A percentile compares a stretch with the other conserved stretches of the same genome.
These are phyloP conservation scores for Stichodactyla mertensii DNA, from an alignment of 64 coral and sea anemone genomes.

Conservation along the genomic window DNA sequence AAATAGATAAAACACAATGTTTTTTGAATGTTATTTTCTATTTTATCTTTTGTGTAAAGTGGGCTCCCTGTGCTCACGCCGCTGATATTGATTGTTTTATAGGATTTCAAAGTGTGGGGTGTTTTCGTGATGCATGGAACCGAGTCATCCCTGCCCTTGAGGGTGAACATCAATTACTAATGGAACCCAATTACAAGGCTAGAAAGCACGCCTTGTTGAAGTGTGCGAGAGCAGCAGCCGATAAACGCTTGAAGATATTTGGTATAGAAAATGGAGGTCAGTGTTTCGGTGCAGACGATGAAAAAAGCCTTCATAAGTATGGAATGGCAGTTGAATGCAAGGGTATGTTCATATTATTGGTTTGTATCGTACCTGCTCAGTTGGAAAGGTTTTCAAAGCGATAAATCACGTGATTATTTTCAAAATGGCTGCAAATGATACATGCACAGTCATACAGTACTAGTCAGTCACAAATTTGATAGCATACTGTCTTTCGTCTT, in stretches of 20 bases:
- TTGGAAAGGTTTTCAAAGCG: too few relatives aligned
- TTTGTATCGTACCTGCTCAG: too few relatives aligned
- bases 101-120: conserved; percentile 85
- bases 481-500: too few relatives aligned
- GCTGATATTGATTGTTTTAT: neutral
- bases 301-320: conserved; percentile 51
- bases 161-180: conserved; percentile 59
- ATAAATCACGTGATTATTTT: too few relatives aligned
- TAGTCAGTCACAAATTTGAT: too few relatives aligned
- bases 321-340: conserved; percentile 61
- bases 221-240: conserved; percentile 69
- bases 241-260: conserved; percentile 60
- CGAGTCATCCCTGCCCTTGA: conserved; percentile 67
- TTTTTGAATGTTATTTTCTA: too few relatives aligned
- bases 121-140: conserved; percentile 83
- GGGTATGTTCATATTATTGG: conserved; percentile 42
- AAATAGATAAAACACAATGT: too few relatives aligned
- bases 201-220: conserved; percentile 69
- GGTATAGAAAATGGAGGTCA: conserved; percentile 97
- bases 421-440: too few relatives aligned
- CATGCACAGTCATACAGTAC: too few relatives aligned
- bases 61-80: neutral
- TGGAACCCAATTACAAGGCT: conserved; percentile 88
- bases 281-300: conserved; percentile 62
- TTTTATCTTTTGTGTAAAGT: too few relatives aligned